Conservation (phyloP, 2,113 vertebrate species). For the Erythrolamprus reginae region DNA sequence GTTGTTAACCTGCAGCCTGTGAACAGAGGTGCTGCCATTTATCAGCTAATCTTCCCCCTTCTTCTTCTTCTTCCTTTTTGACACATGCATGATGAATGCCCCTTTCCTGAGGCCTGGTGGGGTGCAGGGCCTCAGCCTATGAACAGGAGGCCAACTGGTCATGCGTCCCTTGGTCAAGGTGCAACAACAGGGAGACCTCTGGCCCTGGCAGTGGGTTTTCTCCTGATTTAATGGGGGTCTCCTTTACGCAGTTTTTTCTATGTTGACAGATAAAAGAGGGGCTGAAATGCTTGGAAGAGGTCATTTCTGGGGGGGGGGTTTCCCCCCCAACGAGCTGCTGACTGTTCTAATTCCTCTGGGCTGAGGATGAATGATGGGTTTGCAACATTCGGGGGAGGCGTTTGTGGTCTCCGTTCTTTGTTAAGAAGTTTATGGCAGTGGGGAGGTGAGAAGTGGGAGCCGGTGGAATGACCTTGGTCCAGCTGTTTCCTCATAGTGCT, state of each 20-base stretch:
- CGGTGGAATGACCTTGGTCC: no score
- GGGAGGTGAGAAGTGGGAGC: not conserved
- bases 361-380: not conserved
- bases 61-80: no score
- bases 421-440: not conserved
- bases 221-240: not conserved
- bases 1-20: no score
- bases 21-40: no score
- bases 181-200: not conserved
- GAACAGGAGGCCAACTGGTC: not conserved
- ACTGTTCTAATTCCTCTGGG: not conserved
- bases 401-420: no score
- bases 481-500: no score
- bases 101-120: not conserved
- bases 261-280: not conserved
- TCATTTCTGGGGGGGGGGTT: not conserved
- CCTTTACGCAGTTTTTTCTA: not conserved
- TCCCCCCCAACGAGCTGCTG: not conserved
- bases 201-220: not conserved
- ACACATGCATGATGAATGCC: no score
- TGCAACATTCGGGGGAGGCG: not conserved
- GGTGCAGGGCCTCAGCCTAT: not conserved
- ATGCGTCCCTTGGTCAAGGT: not conserved
- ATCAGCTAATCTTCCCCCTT: no score
- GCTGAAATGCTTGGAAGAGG: not conserved